Evolutionary conservation across 2,888 invertebrate genomes (phyloP).

Genomic region (Acholoe squamosa): DNA sequence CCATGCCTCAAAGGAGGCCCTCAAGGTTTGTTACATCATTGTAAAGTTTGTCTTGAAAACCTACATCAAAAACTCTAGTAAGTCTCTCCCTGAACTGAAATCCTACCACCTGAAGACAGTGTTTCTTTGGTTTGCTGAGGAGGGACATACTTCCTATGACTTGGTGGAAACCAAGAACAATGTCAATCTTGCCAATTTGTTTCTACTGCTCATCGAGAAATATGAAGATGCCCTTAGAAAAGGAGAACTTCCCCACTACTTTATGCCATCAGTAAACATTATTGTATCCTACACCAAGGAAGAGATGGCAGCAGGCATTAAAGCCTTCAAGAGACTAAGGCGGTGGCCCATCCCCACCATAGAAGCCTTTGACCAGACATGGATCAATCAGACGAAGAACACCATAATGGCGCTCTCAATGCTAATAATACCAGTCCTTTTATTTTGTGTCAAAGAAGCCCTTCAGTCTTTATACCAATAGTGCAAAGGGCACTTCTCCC

Average conservation of each 20-base stretch:
- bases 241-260: conserved; percentile 10
- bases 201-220: neutral
- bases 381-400: neutral
- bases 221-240: neutral
- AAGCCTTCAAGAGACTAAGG: neutral
- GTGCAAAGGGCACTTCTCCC: no score
- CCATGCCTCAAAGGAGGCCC: neutral
- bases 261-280: conserved; percentile 32
- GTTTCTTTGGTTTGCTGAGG: neutral
- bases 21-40: conserved; percentile 36
- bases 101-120: conserved; percentile 39
- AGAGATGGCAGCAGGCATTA: neutral
- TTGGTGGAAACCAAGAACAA: neutral
- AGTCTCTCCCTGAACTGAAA: neutral
- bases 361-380: neutral
- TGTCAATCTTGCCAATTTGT: neutral
- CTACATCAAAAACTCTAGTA: neutral
- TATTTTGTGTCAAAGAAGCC: no score
- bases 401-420: neutral
- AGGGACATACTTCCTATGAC: neutral
- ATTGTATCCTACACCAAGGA: neutral
- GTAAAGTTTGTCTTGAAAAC: neutral
- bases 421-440: neutral
- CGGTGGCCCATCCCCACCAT: neutral
- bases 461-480: no score